Conservation (phyloP, 2,888 invertebrate species). For the Callosobruchus maculatus region DNA sequence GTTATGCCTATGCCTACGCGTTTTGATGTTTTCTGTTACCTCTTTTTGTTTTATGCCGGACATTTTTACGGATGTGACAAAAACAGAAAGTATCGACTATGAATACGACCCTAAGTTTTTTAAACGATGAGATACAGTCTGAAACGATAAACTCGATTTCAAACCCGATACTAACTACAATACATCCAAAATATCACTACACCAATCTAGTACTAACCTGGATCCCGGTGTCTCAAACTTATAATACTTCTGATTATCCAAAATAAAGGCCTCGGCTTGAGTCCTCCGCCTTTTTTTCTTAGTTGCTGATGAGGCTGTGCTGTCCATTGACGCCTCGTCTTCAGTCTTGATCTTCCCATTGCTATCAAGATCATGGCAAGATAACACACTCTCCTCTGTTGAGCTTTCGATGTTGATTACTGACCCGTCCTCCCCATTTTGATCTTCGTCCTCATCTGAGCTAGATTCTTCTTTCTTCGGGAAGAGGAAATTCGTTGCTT, state of each 20-base stretch:
- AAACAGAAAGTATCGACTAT: no score
- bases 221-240: conserved; percentile 51
- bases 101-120: no score
- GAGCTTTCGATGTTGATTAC: conserved; percentile 8
- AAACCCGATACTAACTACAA: no score
- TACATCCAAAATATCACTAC: neutral
- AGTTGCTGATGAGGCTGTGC: conserved; percentile 34
- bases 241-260: conserved; percentile 60
- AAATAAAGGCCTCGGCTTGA: conserved; percentile 57
- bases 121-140: no score
- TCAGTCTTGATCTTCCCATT: conserved; percentile 29
- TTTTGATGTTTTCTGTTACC: no score
- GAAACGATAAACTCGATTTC: no score
- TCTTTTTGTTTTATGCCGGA: no score
- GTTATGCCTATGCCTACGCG: no score
- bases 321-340: conserved; percentile 41
- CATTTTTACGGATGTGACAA: no score
- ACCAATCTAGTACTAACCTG: conserved; percentile 36
- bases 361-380: conserved; percentile 1
- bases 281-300: conserved; percentile 49
- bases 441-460: conserved; percentile 53
- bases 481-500: conserved; percentile 86
- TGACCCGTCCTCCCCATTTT: conserved; percentile 52
- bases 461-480: conserved; percentile 60
- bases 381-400: conserved; percentile 21